Evolutionary conservation across 64 coral and sea anemone species (phyloP).

Genomic region (Anthopleura sola): DNA sequence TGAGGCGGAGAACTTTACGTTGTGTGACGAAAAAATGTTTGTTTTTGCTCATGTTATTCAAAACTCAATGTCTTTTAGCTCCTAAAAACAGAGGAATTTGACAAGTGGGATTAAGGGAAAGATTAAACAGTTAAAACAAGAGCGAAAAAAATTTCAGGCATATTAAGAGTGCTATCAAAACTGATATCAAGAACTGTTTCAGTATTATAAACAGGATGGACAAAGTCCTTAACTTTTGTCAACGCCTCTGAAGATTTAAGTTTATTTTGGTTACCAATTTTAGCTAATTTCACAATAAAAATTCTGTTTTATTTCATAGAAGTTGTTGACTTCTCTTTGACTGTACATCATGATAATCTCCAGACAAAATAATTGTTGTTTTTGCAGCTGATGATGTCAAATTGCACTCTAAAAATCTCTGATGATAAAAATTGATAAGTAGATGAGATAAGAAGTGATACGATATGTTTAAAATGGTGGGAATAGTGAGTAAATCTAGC

Average conservation of each 20-base stretch:
- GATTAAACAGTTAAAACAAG: conserved; percentile 9
- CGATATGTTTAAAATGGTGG: not conserved
- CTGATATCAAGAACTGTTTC: not conserved
- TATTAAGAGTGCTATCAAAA: not conserved
- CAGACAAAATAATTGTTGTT: not conserved
- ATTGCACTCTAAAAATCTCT: not conserved
- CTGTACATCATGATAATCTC: not conserved
- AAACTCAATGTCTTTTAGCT: not conserved
- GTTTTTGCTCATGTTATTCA: not conserved
- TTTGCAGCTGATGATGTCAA: not conserved
- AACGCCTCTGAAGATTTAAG: not conserved
- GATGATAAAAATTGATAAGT: not conserved
- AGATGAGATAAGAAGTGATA: not conserved
- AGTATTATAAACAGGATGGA: not conserved
- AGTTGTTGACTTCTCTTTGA: not conserved
- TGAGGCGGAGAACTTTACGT: not conserved
- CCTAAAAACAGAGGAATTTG: conserved; percentile 6
- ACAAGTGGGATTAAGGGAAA: conserved; percentile 2
- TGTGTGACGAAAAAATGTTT: not conserved
- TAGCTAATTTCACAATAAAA: not conserved
- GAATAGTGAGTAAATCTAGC: not conserved
- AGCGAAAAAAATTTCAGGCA: not conserved
- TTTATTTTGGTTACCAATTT: not conserved
- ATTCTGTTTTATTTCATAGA: not conserved
- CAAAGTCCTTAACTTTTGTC: not conserved